phyloP scores from a whole-genome alignment of 1,140 invertebrate genomes.

The Acromyrmex charruanus region DNA sequence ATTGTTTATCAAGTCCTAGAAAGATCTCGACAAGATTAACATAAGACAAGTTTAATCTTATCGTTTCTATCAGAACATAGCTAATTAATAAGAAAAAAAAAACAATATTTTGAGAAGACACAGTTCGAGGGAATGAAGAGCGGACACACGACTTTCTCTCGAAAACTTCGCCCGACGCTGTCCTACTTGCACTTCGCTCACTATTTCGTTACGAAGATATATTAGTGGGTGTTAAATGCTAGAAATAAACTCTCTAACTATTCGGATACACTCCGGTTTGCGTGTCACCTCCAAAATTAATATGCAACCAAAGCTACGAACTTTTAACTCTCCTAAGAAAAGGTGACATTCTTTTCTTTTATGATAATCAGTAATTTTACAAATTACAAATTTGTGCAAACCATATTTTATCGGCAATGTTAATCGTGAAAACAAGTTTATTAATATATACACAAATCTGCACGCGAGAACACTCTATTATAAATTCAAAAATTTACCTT shows the following conservation, averaged over 20 bases:
- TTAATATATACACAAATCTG: not conserved
- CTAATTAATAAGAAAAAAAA: not conserved
- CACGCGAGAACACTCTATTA: not conserved
- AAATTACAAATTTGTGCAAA: not conserved
- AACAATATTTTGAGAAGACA: not conserved
- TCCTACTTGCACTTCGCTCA: conserved; percentile 34
- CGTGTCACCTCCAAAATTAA: conserved; percentile 33
- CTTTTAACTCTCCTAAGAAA: conserved; percentile 7
- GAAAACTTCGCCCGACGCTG: conserved; percentile 31
- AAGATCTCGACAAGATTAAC: not conserved
- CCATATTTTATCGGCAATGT: not conserved
- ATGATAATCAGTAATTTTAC: not conserved
- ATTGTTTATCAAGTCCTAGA: not conserved
- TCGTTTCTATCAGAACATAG: not conserved
- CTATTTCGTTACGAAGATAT: conserved; percentile 28
- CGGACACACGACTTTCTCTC: conserved; percentile 31
- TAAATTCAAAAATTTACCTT: not conserved
- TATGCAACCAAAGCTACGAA: conserved; percentile 6
- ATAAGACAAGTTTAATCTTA: not conserved
- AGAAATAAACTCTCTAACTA: conserved; percentile 51
- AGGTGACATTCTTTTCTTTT: not conserved
- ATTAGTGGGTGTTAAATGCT: conserved; percentile 55
- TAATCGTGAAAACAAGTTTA: not conserved
- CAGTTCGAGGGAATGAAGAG: not conserved
- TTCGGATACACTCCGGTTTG: not conserved